These are phyloP conservation scores for Cathartes aura DNA, from an alignment of 2,113 vertebrate genomes.

Conservation along the genomic window DNA sequence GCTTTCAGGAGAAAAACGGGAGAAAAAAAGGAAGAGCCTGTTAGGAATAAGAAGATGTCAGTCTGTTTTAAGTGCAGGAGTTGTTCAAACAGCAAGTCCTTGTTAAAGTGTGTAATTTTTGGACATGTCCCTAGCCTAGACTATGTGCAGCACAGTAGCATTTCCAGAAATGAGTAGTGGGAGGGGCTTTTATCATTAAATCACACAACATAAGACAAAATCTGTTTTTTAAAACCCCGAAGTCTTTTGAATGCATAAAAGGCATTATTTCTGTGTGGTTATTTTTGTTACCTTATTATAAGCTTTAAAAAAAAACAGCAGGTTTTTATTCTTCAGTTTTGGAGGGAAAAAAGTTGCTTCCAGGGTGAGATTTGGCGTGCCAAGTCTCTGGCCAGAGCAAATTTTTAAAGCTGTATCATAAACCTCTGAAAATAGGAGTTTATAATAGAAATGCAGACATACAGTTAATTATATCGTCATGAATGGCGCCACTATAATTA, in stretches of 20 bases:
- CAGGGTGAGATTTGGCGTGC: constrained; percentile 13
- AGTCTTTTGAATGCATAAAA: neutral
- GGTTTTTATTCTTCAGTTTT: constrained; percentile 24
- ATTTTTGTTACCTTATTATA: neutral
- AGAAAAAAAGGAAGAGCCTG: neutral
- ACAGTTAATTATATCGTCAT: constrained; percentile 75
- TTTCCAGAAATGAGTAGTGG: neutral
- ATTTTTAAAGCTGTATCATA: constrained; percentile 72
- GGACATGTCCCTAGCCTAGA: neutral
- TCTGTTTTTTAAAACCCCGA: neutral
- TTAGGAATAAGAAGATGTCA: constrained; percentile 3
- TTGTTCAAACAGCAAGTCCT: constrained; percentile 12
- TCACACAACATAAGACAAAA: neutral
- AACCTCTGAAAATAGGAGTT: constrained; percentile 71
- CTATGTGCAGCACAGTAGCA: neutral
- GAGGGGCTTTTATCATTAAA: neutral
- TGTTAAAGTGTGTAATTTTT: constrained; percentile 23
- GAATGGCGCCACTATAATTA: constrained; percentile 80
- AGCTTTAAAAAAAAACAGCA: neutral
- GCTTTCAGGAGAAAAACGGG: neutral
- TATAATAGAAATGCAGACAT: constrained; percentile 78
- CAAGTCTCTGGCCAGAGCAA: constrained; percentile 53
- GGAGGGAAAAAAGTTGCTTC: constrained; percentile 8
- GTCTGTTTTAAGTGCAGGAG: neutral
- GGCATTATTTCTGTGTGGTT: neutral